phyloP scores from a whole-genome alignment of 2,797 vertebrate genomes.

The Ptychadena robeensis region DNA sequence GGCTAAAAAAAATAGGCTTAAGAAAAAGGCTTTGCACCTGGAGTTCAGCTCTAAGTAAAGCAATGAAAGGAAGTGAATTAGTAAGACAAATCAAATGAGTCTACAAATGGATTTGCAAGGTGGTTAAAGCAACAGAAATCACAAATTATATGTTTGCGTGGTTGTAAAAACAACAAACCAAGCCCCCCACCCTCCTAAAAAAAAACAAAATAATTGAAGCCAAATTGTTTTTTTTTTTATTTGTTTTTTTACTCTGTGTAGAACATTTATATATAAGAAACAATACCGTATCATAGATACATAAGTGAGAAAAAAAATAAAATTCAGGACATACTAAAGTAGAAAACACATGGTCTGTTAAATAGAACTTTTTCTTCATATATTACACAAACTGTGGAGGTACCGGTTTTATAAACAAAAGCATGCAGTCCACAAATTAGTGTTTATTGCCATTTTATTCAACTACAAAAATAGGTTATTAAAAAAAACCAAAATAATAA shows the following conservation, averaged over 20 bases:
- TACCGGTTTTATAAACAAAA: slow-evolving; percentile 78
- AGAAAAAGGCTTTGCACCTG: no score
- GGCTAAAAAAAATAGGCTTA: no score
- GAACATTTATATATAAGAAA: slow-evolving; percentile 62
- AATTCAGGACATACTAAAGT: slow-evolving; percentile 72
- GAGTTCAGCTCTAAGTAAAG: no score
- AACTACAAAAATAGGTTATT: slow-evolving; percentile 64
- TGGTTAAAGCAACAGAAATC: slow-evolving; percentile 14
- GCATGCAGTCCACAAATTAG: slow-evolving; percentile 85
- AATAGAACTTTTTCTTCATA: slow-evolving; percentile 48
- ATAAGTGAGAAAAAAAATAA: slow-evolving; percentile 64
- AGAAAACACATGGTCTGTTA: slow-evolving; percentile 84
- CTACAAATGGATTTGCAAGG: slow-evolving; percentile 47
- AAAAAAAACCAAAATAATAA: background rate
- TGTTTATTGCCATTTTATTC: slow-evolving; percentile 63
- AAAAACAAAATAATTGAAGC: slow-evolving; percentile 26
- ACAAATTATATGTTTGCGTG: no score
- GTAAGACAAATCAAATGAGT: slow-evolving; percentile 62
- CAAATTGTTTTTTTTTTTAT: slow-evolving; percentile 24
- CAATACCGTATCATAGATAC: slow-evolving; percentile 63
- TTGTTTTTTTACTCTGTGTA: slow-evolving; percentile 53
- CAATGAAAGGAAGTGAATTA: no score
- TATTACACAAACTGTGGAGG: slow-evolving; percentile 80
- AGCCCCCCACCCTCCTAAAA: background rate
- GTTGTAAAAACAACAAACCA: background rate